Percentiles rank a stretch among this genome's conserved stretches.
Conservation (phyloP, 2,888 invertebrate genomes). For the Ectemnius continuus region DNA sequence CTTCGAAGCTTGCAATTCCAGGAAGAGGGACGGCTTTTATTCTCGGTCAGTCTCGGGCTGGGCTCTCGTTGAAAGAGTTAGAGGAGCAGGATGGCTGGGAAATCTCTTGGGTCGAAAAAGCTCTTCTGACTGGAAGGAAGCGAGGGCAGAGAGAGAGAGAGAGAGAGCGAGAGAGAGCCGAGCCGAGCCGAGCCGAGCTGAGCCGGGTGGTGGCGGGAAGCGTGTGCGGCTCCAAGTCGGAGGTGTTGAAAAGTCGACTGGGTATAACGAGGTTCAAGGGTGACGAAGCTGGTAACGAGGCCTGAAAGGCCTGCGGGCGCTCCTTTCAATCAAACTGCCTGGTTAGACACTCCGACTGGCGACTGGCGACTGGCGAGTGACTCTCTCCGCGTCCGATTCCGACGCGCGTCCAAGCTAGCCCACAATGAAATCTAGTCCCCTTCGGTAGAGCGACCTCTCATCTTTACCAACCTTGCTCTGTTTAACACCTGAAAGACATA, state of each 20-base stretch:
- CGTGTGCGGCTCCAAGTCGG: slow-evolving; percentile 49
- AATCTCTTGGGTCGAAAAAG: neutral
- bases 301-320: slow-evolving; percentile 54
- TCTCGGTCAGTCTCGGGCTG: no score
- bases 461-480: neutral
- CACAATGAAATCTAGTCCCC: neutral
- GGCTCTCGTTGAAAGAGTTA: no score
- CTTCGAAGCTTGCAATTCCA: neutral
- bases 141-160: no score
- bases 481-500: neutral
- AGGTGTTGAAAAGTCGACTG: slow-evolving; percentile 60
- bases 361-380: slow-evolving; percentile 20
- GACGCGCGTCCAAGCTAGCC: no score
- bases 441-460: neutral
- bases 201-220: slow-evolving; percentile 38
- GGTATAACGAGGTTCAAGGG: slow-evolving; percentile 57
- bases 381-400: neutral
- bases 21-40: neutral
- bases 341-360: slow-evolving; percentile 30
- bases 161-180: no score
- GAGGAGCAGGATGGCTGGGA: neutral
- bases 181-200: no score
- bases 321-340: slow-evolving; percentile 54
- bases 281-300: slow-evolving; percentile 52
- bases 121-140: slow-evolving; percentile 44